Percentiles rank a stretch among this genome's conserved stretches.
Evolutionary conservation across 1,140 invertebrate genomes (phyloP).

Genomic region (Dendroctonus valens): DNA sequence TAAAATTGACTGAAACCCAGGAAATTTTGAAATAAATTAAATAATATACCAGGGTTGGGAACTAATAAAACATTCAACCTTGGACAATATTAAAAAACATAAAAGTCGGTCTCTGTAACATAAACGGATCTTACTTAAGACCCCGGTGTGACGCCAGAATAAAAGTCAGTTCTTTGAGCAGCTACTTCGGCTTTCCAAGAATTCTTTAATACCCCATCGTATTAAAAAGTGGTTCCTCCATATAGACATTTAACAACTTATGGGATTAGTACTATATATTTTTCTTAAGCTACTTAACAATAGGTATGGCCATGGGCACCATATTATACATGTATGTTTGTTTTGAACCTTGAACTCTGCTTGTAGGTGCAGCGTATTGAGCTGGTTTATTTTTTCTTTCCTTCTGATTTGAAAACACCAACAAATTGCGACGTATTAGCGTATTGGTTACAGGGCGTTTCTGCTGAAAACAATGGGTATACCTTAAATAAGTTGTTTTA

Average conservation of each 20-base stretch:
- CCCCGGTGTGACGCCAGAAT: too few species aligned
- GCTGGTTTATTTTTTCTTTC: conserved; percentile 9
- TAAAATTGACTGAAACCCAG: too few species aligned
- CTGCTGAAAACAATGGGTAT: background rate
- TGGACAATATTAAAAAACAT: too few species aligned
- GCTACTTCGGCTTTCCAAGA: background rate
- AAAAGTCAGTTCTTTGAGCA: too few species aligned
- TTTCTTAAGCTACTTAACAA: conserved; percentile 20
- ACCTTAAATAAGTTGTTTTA: background rate
- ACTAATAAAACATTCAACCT: too few species aligned
- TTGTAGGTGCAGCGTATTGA: conserved; percentile 16
- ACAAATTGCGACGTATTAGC: conserved; percentile 12
- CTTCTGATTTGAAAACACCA: conserved; percentile 13
- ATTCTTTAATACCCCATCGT: conserved; percentile 4
- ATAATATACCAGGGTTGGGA: too few species aligned
- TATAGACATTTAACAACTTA: conserved; percentile 10
- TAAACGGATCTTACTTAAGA: background rate
- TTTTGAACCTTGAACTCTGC: conserved; percentile 19
- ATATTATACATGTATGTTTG: conserved; percentile 15
- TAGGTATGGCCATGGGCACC: conserved; percentile 13
- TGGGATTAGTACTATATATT: conserved; percentile 16
- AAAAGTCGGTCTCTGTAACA: background rate
- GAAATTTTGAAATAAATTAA: too few species aligned
- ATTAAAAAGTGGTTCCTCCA: conserved; percentile 7
- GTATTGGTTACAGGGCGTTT: conserved; percentile 6